phyloP scores from a whole-genome alignment of 2,888 invertebrate genomes.

The Subacronicta megacephala region DNA sequence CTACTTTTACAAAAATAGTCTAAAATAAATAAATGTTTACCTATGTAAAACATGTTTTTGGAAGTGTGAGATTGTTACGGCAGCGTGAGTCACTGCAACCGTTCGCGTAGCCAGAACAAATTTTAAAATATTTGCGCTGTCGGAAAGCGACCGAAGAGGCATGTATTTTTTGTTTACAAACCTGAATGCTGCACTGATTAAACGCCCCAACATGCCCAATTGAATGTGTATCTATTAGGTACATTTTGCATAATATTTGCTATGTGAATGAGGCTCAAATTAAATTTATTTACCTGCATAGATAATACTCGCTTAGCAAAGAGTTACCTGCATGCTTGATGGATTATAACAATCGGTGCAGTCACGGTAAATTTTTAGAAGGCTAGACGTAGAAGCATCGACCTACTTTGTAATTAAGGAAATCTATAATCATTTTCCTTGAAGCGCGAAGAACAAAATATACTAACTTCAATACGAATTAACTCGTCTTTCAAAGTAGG shows the following conservation, averaged over 20 bases:
- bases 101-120: neutral
- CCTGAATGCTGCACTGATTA: neutral
- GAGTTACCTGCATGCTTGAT: conserved; percentile 2
- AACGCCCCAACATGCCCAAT: neutral
- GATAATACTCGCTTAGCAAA: too few relatives aligned
- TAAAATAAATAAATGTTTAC: neutral
- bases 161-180: conserved; percentile 1
- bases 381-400: neutral
- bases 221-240: too few relatives aligned
- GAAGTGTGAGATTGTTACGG: neutral
- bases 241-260: too few relatives aligned
- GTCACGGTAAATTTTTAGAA: neutral
- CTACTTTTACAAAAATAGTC: conserved; percentile 1
- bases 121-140: conserved; percentile 18
- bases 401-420: conserved; percentile 2
- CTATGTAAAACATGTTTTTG: conserved; percentile 6
- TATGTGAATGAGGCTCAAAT: neutral
- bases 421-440: neutral
- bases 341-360: neutral
- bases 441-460: neutral
- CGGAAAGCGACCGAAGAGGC: conserved; percentile 7
- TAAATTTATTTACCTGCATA: neutral
- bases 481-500: neutral
- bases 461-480: neutral
- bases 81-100: conserved; percentile 20